These are phyloP conservation scores for Holacanthus passer DNA, from an alignment of 2,113 vertebrate species.

Conservation along the genomic window DNA sequence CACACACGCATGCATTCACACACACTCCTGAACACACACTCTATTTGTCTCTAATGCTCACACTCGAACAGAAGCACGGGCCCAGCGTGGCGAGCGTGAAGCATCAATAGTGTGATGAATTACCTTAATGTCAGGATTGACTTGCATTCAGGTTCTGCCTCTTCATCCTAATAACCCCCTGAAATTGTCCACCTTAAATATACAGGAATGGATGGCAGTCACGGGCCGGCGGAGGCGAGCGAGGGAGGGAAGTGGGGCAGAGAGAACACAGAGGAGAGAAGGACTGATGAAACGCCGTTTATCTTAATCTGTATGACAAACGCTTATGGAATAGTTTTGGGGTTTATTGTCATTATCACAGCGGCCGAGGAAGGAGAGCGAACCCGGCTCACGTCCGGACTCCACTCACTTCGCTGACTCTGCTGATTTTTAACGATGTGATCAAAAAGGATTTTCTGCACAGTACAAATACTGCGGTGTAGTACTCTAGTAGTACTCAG, in stretches of 20 bases:
- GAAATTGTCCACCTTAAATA: conserved; percentile 58
- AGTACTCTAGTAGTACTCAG: too few species aligned
- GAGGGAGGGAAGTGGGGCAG: too few species aligned
- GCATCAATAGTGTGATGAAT: conserved; percentile 70
- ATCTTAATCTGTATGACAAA: conserved; percentile 8
- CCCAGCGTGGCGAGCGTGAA: conserved; percentile 19
- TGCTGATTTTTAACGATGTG: background rate
- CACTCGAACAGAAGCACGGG: background rate
- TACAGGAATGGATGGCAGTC: conserved; percentile 23
- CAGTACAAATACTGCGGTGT: background rate
- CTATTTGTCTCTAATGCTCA: background rate
- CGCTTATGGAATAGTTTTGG: background rate
- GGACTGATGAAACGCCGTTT: background rate
- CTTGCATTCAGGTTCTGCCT: conserved; percentile 44
- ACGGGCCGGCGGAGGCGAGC: background rate
- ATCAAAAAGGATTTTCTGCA: background rate
- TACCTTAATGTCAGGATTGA: conserved; percentile 68
- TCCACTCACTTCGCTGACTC: background rate
- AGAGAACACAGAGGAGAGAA: background rate
- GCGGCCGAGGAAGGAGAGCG: rapidly evolving
- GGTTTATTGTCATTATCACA: background rate
- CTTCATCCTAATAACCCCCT: conserved; percentile 52
- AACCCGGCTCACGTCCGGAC: background rate
- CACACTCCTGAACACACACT: conserved; percentile 8
- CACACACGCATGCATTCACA: background rate